phyloP scores from a whole-genome alignment of 2,888 invertebrate species.

The Dorcus parallelipipedus region DNA sequence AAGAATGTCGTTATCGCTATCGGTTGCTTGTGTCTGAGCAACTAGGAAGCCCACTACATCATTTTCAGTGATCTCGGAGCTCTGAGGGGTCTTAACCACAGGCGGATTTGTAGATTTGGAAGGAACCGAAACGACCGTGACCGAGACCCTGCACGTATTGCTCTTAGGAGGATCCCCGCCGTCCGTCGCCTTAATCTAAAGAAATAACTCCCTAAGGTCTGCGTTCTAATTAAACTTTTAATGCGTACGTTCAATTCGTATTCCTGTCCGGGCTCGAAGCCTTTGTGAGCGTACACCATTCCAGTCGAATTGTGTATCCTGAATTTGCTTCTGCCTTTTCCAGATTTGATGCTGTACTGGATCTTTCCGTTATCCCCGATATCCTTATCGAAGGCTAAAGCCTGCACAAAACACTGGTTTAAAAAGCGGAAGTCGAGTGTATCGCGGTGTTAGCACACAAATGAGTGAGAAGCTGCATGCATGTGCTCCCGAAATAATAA shows the following conservation, averaged over 20 bases:
- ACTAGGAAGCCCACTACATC: conserved; percentile 86
- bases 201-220: conserved; percentile 35
- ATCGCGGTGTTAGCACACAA: conserved; percentile 6
- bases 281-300: conserved; percentile 72
- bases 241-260: conserved; percentile 63
- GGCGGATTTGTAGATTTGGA: conserved; percentile 60
- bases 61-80: conserved; percentile 75
- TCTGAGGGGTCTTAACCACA: conserved; percentile 61
- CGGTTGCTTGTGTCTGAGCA: conserved; percentile 78
- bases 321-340: conserved; percentile 75
- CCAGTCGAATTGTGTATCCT: conserved; percentile 80
- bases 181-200: conserved; percentile 78
- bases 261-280: conserved; percentile 65
- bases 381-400: conserved; percentile 81
- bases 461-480: conserved; percentile 3
- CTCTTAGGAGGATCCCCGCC: conserved; percentile 71
- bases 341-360: conserved; percentile 76
- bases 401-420: conserved; percentile 48
- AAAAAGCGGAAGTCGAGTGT: background rate
- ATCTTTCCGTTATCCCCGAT: conserved; percentile 78
- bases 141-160: conserved; percentile 70
- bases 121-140: conserved; percentile 62
- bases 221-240: conserved; percentile 47
- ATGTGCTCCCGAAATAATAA: background rate
- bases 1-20: conserved; percentile 81